Evolutionary conservation across 2,888 invertebrate species (phyloP).

Genomic region (Lasioglossum marginatum): DNA sequence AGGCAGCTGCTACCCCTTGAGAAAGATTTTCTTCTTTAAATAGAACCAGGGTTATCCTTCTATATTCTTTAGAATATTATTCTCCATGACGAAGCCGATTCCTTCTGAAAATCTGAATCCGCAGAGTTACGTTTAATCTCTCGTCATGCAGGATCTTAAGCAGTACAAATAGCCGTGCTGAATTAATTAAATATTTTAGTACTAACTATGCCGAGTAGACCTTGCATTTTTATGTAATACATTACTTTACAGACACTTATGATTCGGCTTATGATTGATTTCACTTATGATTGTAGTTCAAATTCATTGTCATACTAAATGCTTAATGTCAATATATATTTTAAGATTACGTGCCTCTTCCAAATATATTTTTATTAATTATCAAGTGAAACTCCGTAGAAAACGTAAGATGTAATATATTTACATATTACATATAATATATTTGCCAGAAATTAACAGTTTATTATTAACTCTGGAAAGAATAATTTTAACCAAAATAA

Average conservation of each 20-base stretch:
- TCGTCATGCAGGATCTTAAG: not conserved
- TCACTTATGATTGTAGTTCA: no score
- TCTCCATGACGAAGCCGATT: constrained; percentile 1
- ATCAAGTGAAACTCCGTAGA: not conserved
- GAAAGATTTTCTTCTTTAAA: constrained; percentile 3
- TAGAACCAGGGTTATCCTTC: constrained; percentile 6
- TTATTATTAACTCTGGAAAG: not conserved
- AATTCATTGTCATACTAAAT: not conserved
- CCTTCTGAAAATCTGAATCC: not conserved
- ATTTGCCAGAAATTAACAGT: not conserved
- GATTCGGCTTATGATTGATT: no score
- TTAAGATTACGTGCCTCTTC: not conserved
- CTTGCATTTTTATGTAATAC: not conserved
- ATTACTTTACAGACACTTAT: not conserved
- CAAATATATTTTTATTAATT: not conserved
- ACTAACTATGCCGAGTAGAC: not conserved
- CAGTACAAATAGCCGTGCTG: not conserved
- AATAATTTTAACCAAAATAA: not conserved
- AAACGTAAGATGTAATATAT: not conserved
- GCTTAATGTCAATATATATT: not conserved
- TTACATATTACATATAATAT: not conserved
- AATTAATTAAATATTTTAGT: not conserved
- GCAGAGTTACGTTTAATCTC: not conserved
- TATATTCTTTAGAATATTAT: not conserved
- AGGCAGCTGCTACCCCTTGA: constrained; percentile 3